These are phyloP conservation scores for Diadegma fenestrale DNA, from an alignment of 2,888 invertebrate genomes.

Conservation along the genomic window DNA sequence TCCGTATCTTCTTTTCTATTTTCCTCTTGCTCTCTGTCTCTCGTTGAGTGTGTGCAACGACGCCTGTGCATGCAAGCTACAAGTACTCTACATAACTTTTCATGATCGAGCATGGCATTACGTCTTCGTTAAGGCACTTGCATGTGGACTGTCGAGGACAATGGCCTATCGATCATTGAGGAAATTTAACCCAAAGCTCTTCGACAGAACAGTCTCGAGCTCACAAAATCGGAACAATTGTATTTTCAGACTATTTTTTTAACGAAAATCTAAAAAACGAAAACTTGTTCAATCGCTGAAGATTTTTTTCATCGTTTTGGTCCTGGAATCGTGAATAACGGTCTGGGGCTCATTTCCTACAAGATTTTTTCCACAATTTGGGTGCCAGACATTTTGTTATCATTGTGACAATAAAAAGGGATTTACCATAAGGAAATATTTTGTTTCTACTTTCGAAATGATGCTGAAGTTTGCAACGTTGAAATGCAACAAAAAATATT, in stretches of 20 bases:
- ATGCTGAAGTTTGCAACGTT: too few species aligned
- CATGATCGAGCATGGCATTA: conserved; percentile 71
- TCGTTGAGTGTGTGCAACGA: conserved; percentile 32
- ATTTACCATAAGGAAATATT: background rate
- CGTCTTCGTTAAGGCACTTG: conserved; percentile 70
- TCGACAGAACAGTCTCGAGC: background rate
- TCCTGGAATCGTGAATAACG: background rate
- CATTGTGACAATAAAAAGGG: background rate
- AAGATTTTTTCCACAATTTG: background rate
- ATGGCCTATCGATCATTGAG: conserved; percentile 72
- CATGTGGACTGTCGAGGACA: conserved; percentile 63
- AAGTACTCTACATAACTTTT: conserved; percentile 69
- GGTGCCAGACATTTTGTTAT: background rate
- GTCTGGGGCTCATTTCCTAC: background rate
- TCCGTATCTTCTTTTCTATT: conserved; percentile 57
- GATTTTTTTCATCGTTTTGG: background rate
- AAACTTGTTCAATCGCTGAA: background rate
- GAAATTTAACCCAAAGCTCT: conserved; percentile 26
- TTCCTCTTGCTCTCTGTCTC: conserved; percentile 57
- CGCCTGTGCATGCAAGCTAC: conserved; percentile 36
- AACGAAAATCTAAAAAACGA: background rate
- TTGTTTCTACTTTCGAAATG: too few species aligned
- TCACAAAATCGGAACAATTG: background rate
- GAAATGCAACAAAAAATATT: too few species aligned
- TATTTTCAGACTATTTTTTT: background rate